Percentiles rank a stretch among this genome's conserved stretches.
These are phyloP conservation scores for Anoplolepis gracilipes DNA, from an alignment of 1,140 invertebrate genomes.

Conservation along the genomic window DNA sequence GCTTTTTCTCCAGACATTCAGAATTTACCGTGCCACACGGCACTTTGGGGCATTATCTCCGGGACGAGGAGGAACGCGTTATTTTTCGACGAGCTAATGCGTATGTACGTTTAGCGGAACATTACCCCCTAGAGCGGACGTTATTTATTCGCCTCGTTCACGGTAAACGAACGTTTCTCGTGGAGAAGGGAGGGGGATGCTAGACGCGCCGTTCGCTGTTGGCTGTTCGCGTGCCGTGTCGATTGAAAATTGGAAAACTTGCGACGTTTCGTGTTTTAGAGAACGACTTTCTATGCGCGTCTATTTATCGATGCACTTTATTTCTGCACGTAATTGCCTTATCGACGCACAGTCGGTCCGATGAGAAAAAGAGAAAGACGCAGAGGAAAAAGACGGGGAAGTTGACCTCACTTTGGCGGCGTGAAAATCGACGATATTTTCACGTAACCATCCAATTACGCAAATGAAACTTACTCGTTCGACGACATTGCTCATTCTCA, in stretches of 20 bases:
- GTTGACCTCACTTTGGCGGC: slow-evolving; percentile 1
- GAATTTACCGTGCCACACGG: slow-evolving; percentile 61
- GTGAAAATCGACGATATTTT: slow-evolving; percentile 48
- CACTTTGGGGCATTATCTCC: slow-evolving; percentile 47
- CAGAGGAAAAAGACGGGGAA: not conserved
- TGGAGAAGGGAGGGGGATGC: too few species aligned
- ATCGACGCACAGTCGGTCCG: slow-evolving; percentile 24
- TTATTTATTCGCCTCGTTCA: slow-evolving; percentile 67
- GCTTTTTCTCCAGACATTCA: slow-evolving; percentile 40
- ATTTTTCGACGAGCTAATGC: slow-evolving; percentile 58
- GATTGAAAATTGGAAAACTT: slow-evolving; percentile 70
- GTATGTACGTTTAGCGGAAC: slow-evolving; percentile 66
- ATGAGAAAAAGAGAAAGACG: slow-evolving; percentile 23
- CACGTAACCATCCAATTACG: slow-evolving; percentile 49
- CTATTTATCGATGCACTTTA: slow-evolving; percentile 66
- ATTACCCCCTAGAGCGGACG: slow-evolving; percentile 53
- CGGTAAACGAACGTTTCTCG: slow-evolving; percentile 28
- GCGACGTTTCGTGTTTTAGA: slow-evolving; percentile 10
- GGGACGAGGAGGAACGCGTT: slow-evolving; percentile 57
- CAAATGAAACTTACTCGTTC: slow-evolving; percentile 45
- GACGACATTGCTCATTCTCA: slow-evolving; percentile 52
- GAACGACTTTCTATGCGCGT: slow-evolving; percentile 45
- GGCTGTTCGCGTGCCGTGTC: too few species aligned
- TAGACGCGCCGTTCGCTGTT: too few species aligned
- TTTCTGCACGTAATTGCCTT: slow-evolving; percentile 60